Base-by-base conservation (phyloP, 2,113 vertebrate species). In the Haliaeetus leucogaster region DNA sequence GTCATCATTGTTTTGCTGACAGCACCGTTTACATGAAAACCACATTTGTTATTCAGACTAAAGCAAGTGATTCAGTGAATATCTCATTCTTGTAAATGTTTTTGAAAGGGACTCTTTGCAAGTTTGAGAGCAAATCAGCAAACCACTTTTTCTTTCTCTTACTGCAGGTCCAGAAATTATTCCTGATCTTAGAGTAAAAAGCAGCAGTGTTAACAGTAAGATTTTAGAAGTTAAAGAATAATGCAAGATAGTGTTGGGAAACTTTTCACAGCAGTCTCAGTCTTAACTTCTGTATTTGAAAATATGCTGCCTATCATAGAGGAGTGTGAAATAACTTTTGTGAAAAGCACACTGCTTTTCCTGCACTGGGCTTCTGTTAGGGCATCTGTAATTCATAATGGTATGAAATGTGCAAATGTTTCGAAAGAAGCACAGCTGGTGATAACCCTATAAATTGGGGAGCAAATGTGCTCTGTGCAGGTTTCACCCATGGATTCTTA, bases 21-120 rank as follows among this genome's bases (percentile, higher is more conserved):
- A 68, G 61, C 95, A 96, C 48, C 16, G 86, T 97, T 97, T 97
- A 95, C 95, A 96, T 98, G 79, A 97, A 94, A 97, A 96, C 94
- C 66, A 89, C 94, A 70, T 97, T 97, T 98, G 96, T 97, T 97
- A 95, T 97, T 97, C 98, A 98, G 97, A 88, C 93, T 83, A 34
- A 78, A 89, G 59, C 88, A 87, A 91, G 36, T 29, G 36, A 84
- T 93, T 91, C 94, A 80, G 65, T 77, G 81, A 82, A 23, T 89
- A 93, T 94, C 86, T 95, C 50, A 32, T 89, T 95, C 91, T 68
- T 65, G 78, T 53, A 71, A 90, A 63, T 56, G 52, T 87, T 87
- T 97, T 93, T 95, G 70, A 95, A 95, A 89, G 77, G 53, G 53
- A 72, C 45, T 43, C 32, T 80, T 77, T 52, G 67, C 36, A 82